Conservation (phyloP, 2,888 invertebrate species). For the Formica aserva region DNA sequence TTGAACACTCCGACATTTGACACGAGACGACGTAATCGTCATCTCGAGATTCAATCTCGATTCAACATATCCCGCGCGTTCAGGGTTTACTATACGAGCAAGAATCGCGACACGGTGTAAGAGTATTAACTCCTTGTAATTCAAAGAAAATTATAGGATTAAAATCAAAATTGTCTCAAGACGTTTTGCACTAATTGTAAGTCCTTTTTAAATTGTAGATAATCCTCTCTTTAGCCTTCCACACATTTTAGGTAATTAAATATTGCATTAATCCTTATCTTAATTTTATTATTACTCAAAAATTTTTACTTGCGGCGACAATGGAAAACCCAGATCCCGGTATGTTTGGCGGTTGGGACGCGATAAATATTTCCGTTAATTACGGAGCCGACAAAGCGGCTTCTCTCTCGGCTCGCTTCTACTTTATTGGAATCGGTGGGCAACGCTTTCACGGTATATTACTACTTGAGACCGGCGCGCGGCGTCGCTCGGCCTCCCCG, state of each 20-base stretch:
- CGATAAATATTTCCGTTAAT: conserved; percentile 46
- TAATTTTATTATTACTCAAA: background rate
- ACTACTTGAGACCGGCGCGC: conserved; percentile 35
- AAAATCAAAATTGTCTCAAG: background rate
- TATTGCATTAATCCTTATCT: background rate
- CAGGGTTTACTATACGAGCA: conserved; percentile 21
- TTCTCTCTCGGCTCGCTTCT: conserved; percentile 25
- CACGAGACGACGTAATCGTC: conserved; percentile 43
- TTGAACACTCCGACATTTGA: conserved; percentile 40
- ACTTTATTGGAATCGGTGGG: conserved; percentile 54
- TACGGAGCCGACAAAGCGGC: conserved; percentile 51
- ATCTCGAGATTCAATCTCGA: conserved; percentile 43
- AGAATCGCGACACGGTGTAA: background rate
- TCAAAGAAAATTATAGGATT: background rate
- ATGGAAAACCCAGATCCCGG: background rate
- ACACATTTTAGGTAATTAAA: background rate
- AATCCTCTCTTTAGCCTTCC: background rate
- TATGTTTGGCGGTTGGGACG: conserved; percentile 22
- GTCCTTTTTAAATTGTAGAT: background rate
- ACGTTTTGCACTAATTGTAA: background rate
- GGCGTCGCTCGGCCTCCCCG: conserved; percentile 40
- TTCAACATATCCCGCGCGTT: conserved; percentile 15
- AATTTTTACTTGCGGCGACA: background rate
- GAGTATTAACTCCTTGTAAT: background rate
- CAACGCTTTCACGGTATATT: conserved; percentile 53